phyloP scores from a whole-genome alignment of 2,888 invertebrate species.

The Anorthoa munda region DNA sequence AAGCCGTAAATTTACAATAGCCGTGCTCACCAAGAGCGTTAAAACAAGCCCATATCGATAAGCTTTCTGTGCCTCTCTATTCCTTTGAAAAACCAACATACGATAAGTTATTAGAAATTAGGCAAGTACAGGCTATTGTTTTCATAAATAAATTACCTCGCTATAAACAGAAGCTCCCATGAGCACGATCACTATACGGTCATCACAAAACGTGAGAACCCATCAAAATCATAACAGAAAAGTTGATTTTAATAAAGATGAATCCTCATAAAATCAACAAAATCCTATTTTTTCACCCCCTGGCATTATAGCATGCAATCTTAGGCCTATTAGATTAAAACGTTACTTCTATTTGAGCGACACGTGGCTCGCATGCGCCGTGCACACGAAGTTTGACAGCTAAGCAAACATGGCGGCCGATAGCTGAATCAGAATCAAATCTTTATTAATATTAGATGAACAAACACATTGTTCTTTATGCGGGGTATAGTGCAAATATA shows the following conservation, averaged over 20 bases:
- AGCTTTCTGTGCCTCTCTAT: too few species aligned
- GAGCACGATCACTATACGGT: constrained; percentile 6
- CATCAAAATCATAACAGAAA: constrained; percentile 61
- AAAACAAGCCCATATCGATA: too few species aligned
- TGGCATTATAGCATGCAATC: constrained; percentile 73
- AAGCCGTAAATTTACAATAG: too few species aligned
- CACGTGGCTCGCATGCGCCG: constrained; percentile 84
- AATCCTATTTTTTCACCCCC: constrained; percentile 71
- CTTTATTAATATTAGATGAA: constrained; percentile 87
- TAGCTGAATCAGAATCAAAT: constrained; percentile 84
- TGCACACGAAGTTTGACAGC: constrained; percentile 82
- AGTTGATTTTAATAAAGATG: constrained; percentile 77
- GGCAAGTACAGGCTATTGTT: not conserved
- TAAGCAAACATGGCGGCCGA: constrained; percentile 87
- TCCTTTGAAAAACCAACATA: too few species aligned
- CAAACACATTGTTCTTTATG: constrained; percentile 84
- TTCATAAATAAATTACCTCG: not conserved
- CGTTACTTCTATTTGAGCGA: constrained; percentile 74
- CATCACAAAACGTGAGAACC: constrained; percentile 67
- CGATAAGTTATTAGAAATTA: too few species aligned
- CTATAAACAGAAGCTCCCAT: constrained; percentile 21
- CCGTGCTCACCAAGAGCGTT: too few species aligned
- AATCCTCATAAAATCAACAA: constrained; percentile 71
- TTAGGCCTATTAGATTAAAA: constrained; percentile 84
- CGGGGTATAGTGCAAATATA: constrained; percentile 83